These are phyloP conservation scores for Orthosia incerta DNA, from an alignment of 2,888 invertebrate species.

Conservation along the genomic window DNA sequence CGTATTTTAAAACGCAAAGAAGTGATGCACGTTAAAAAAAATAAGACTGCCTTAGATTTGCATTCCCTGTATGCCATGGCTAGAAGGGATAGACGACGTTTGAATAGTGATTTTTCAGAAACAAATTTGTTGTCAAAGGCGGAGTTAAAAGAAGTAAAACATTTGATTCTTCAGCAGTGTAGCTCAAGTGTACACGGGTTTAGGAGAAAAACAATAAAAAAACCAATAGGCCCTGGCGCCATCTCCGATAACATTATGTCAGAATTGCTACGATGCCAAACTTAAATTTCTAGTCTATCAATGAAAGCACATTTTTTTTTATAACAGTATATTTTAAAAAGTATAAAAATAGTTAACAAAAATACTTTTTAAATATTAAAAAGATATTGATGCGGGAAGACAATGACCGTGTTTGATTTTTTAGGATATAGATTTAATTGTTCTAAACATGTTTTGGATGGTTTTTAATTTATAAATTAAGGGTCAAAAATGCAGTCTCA, in stretches of 20 bases:
- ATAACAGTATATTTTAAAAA: conserved; percentile 39
- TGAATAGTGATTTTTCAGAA: conserved; percentile 71
- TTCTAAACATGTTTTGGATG: not conserved
- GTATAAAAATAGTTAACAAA: conserved; percentile 53
- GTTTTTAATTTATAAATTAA: not conserved
- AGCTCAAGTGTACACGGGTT: conserved; percentile 80
- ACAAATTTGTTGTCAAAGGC: conserved; percentile 78
- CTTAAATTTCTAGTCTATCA: conserved; percentile 36
- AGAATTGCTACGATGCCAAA: conserved; percentile 70
- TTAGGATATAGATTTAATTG: not conserved
- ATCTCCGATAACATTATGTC: conserved; percentile 77
- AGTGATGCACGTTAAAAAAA: conserved; percentile 68
- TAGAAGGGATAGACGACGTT: conserved; percentile 67
- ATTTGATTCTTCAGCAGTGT: conserved; percentile 78
- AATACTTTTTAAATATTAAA: conserved; percentile 7
- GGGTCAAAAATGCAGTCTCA: too few species aligned
- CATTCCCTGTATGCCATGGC: conserved; percentile 83
- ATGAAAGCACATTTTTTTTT: conserved; percentile 64
- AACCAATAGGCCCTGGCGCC: conserved; percentile 42
- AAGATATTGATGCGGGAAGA: not conserved
- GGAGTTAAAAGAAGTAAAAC: conserved; percentile 80
- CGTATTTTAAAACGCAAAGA: conserved; percentile 77
- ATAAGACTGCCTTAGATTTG: conserved; percentile 76
- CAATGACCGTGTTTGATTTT: not conserved
- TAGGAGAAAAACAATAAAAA: conserved; percentile 74